Evolutionary conservation across 2,797 vertebrate species (phyloP), one percentile per base, ranked within the genome.

Genomic region (Heteromormyrus szaboi): DNA sequence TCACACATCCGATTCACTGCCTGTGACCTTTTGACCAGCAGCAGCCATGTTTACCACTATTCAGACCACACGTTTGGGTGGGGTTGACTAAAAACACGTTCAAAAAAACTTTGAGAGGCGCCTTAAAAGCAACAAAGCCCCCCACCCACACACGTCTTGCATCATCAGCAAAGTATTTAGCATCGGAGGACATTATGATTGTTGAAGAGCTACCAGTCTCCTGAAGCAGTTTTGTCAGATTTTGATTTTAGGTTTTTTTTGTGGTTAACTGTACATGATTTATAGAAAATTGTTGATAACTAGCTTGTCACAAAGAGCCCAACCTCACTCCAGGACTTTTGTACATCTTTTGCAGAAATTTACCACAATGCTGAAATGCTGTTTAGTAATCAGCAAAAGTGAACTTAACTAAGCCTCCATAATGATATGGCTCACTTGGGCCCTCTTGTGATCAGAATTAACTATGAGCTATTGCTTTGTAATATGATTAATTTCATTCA

Each of bases 391-490:
- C 19, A 7, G 54, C 54, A n/a, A 54, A 54, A n/a, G 17, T 81
- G 37, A 44, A 56, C 1, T 37, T 19, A 46, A 44, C 44, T 12
- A 12, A 51, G n/a, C 8, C 4, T 14, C 22, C 4, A 44, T 84
- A 84, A 50, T 83, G 33, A 22, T 81, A 19, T 76, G 84, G 41
- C 88, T 54, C 56, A 86, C 33, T 56, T 62, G n/a, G 48, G 48
- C 62, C 84, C 44, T 56, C 65, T 89, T 53, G 84, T 89, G 83
- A 19, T 44, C 37, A 25, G 5, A 86, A 53, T 51, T 44, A 85
- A 48, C 37, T 56, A 33, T 76, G 11, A 19, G 8, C 5, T 11
- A 11, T 12, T 79, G 11, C 48, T 86, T 12, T 53, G 22, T 33
- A 2, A 54, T 25, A 9, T 25, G 33, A 17, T 33, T 56, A 5